Conservation (phyloP, 1,140 invertebrate genomes). For the Drosophila willistoni region DNA sequence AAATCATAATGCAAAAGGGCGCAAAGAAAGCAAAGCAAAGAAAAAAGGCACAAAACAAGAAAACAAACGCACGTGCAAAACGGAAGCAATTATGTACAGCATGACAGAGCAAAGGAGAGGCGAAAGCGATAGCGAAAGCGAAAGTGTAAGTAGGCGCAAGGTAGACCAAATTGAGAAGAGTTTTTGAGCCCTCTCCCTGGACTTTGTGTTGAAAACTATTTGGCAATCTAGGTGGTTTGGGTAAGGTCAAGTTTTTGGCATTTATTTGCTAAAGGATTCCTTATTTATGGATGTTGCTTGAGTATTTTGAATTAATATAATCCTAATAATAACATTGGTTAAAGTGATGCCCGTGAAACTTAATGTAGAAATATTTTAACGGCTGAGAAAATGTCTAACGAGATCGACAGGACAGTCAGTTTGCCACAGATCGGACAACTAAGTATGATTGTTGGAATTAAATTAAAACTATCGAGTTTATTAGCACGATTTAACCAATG, state of each 20-base stretch:
- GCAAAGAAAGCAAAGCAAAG: conserved; percentile 16
- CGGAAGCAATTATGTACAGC: conserved; percentile 79
- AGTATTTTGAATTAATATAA: background rate
- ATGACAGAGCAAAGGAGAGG: conserved; percentile 32
- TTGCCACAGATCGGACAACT: too few species aligned
- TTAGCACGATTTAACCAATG: background rate
- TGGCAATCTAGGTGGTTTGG: conserved; percentile 26
- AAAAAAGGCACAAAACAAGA: conserved; percentile 52
- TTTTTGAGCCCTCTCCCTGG: conserved; percentile 18
- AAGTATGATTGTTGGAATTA: too few species aligned
- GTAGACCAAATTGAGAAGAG: conserved; percentile 1
- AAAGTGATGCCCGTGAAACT: background rate
- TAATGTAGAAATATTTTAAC: too few species aligned
- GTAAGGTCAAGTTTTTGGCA: conserved; percentile 8
- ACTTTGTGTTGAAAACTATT: conserved; percentile 37
- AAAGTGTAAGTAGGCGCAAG: conserved; percentile 11
- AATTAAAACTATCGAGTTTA: too few species aligned
- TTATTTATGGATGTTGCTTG: background rate
- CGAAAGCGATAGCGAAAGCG: background rate
- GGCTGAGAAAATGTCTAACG: too few species aligned
- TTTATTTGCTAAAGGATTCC: conserved; percentile 1
- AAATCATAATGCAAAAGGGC: conserved; percentile 68
- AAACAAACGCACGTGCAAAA: conserved; percentile 74
- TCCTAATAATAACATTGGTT: conserved; percentile 5
- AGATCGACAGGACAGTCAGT: too few species aligned